Conservation (phyloP, 2,113 vertebrate species). For the Procapra przewalskii region DNA sequence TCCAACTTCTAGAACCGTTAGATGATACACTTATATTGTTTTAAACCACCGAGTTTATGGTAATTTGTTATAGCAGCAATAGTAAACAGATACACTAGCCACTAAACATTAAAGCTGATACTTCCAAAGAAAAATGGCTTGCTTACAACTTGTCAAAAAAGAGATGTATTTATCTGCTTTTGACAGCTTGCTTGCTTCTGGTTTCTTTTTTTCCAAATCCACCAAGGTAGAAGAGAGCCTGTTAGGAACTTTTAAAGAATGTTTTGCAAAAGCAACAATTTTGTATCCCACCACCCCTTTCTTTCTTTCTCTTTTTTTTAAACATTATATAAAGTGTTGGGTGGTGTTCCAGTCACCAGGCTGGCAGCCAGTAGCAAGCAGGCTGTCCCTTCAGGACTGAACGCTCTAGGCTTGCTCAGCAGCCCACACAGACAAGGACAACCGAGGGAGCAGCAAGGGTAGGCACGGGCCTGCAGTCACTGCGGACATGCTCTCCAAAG, state of each 20-base stretch:
- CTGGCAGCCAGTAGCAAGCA: neutral
- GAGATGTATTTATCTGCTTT: neutral
- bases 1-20: neutral
- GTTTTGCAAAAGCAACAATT: slow-evolving; percentile 25
- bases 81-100: neutral
- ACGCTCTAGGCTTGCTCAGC: neutral
- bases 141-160: neutral
- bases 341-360: neutral
- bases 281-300: neutral
- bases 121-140: neutral
- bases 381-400: neutral
- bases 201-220: slow-evolving; percentile 13
- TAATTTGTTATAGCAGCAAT: neutral
- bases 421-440: rapidly evolving
- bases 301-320: neutral
- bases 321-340: neutral
- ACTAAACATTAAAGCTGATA: neutral
- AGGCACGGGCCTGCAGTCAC: too few relatives aligned
- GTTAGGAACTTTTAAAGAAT: slow-evolving; percentile 24
- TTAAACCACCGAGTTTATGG: neutral
- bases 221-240: neutral
- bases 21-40: neutral
- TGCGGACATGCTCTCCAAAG: neutral
- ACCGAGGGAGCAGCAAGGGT: neutral
- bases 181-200: slow-evolving; percentile 37